A percentile compares a stretch with the other conserved stretches of the same genome.
phyloP scores from a whole-genome alignment of 2,113 vertebrate species.

The Emydocephalus ijimae region DNA sequence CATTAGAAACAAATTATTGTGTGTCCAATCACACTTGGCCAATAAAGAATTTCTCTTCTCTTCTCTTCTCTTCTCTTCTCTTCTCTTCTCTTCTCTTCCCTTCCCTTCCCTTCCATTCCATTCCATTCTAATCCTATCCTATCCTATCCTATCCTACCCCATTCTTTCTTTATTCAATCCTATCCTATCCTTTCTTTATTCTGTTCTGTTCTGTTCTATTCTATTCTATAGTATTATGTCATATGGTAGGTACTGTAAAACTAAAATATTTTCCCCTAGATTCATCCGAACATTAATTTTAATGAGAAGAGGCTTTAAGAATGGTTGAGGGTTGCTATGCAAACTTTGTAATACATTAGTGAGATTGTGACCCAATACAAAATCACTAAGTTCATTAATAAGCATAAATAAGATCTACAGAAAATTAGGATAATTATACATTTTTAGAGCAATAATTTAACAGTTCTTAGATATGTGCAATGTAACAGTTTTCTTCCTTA shows the following conservation, averaged over 20 bases:
- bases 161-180: no score
- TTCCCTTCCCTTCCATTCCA: no score
- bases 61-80: no score
- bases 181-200: no score
- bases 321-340: background rate
- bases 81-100: no score
- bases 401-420: background rate
- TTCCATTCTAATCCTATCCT: no score
- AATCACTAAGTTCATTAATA: background rate
- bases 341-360: background rate
- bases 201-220: no score
- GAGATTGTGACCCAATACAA: background rate
- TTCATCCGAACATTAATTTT: background rate
- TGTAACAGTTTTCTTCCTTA: background rate
- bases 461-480: background rate
- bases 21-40: no score
- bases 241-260: background rate
- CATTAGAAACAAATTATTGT: no score
- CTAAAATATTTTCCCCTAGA: background rate
- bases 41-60: no score
- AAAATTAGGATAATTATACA: background rate
- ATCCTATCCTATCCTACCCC: no score
- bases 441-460: background rate
- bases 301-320: background rate
- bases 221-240: background rate